These are phyloP conservation scores for Elysia crispata DNA, from an alignment of 2,888 invertebrate species.

Conservation along the genomic window DNA sequence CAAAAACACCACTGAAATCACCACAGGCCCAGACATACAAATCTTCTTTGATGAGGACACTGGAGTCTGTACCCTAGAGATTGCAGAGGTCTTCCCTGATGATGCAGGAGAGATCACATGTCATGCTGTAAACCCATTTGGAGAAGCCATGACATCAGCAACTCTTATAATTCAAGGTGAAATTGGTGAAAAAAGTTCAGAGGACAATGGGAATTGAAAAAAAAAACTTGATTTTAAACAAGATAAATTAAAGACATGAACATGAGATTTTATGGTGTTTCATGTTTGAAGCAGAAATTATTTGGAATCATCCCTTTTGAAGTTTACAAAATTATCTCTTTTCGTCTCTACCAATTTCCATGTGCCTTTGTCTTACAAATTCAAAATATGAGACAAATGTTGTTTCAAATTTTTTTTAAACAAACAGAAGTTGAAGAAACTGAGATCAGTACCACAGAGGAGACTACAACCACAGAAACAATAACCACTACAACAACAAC, in stretches of 20 bases:
- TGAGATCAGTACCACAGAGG: conserved; percentile 41
- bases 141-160: conserved; percentile 91
- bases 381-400: too few relatives aligned
- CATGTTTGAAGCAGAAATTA: neutral
- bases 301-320: too few relatives aligned
- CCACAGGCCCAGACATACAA: conserved; percentile 67
- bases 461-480: conserved; percentile 51
- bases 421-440: conserved; percentile 49
- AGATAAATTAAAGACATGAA: neutral
- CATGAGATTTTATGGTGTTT: neutral
- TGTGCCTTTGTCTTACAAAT: too few relatives aligned
- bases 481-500: conserved; percentile 53
- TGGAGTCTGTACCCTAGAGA: conserved; percentile 86
- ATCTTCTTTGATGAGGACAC: conserved; percentile 67
- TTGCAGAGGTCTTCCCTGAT: conserved; percentile 96
- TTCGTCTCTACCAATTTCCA: too few relatives aligned
- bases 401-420: too few relatives aligned
- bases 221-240: neutral
- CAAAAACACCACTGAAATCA: conserved; percentile 64
- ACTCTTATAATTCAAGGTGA: conserved; percentile 72
- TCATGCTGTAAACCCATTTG: conserved; percentile 94
- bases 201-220: too few relatives aligned
- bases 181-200: conserved; percentile 25
- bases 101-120: conserved; percentile 98
- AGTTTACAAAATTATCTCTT: too few relatives aligned